Conservation (phyloP, 2,113 vertebrate species). For the Hemiscyllium ocellatum region DNA sequence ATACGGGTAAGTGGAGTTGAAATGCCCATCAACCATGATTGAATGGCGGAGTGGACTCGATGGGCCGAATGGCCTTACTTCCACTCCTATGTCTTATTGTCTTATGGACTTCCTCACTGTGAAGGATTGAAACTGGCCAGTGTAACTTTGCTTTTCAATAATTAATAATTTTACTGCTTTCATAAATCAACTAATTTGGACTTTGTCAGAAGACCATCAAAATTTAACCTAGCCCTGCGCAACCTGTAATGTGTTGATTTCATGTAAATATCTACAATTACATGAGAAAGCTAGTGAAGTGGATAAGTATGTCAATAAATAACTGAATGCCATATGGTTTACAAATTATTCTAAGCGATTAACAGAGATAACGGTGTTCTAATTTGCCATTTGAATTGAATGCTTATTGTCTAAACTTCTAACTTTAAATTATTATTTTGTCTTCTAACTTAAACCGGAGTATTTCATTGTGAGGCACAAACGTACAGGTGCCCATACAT, state of each 20-base stretch:
- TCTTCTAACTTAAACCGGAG: background rate
- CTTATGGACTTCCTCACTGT: too few species aligned
- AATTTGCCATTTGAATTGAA: background rate
- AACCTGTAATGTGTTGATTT: background rate
- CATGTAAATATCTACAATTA: background rate
- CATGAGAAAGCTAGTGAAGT: too few species aligned
- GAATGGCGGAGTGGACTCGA: too few species aligned
- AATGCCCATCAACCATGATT: too few species aligned
- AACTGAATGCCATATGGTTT: background rate
- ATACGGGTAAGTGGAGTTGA: too few species aligned
- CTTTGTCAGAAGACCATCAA: background rate
- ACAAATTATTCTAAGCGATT: background rate
- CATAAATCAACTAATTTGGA: too few species aligned
- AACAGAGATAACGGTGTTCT: background rate
- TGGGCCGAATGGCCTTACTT: too few species aligned
- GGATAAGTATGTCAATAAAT: background rate
- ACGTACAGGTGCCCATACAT: background rate
- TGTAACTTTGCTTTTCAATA: background rate
- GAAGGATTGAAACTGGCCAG: background rate
- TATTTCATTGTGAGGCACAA: background rate
- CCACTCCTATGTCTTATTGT: too few species aligned
- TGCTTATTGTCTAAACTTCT: background rate
- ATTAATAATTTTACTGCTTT: background rate
- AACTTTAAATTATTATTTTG: background rate
- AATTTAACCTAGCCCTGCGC: background rate